Conservation (phyloP, 2,113 vertebrate species). For the Notiomystis cincta region DNA sequence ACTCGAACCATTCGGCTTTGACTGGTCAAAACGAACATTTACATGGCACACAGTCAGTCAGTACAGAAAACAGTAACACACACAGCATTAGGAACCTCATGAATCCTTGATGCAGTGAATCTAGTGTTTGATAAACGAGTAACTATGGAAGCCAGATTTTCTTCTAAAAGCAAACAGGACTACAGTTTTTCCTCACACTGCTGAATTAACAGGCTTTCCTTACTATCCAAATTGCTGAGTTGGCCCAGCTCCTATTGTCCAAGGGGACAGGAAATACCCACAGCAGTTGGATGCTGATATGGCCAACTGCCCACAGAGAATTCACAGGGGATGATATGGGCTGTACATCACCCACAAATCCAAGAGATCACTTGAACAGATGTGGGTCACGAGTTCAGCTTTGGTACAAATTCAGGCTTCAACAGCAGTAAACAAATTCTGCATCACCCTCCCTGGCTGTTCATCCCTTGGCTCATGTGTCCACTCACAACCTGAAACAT, state of each 20-base stretch:
- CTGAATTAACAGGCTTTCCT: background rate
- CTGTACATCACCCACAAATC: background rate
- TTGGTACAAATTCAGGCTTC: background rate
- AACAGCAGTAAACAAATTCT: background rate
- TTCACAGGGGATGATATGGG: background rate
- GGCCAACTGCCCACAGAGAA: background rate
- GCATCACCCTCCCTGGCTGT: background rate
- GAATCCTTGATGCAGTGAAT: background rate
- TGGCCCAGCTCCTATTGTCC: background rate
- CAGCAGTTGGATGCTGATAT: background rate
- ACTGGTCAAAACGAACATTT: background rate
- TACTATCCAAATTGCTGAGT: background rate
- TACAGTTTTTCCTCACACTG: background rate
- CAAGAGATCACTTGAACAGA: background rate
- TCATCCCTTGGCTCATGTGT: background rate
- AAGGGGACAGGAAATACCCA: background rate
- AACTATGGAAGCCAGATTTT: background rate
- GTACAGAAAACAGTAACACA: background rate
- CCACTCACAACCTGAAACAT: background rate
- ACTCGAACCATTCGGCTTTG: background rate
- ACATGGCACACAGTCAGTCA: background rate
- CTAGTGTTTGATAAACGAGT: conserved; percentile 6
- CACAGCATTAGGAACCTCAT: background rate
- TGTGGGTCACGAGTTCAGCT: background rate
- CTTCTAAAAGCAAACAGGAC: background rate